Evolutionary conservation across 2,113 vertebrate genomes (phyloP).

Genomic region (Aviceda subcristata): DNA sequence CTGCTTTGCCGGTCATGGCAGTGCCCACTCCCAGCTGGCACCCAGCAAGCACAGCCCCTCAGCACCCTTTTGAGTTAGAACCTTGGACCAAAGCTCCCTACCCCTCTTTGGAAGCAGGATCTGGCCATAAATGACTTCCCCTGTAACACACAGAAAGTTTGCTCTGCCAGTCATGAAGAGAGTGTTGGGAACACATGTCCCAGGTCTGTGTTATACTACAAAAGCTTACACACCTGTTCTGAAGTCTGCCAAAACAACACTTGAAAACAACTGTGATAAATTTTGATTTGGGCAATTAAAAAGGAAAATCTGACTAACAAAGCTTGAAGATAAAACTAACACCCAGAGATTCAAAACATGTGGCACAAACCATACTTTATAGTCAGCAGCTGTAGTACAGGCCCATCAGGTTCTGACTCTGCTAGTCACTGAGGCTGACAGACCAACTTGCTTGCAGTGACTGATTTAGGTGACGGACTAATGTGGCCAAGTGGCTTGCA

Average conservation of each 20-base stretch:
- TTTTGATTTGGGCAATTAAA: neutral
- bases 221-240: neutral
- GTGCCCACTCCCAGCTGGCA: neutral
- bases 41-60: neutral
- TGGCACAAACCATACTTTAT: neutral
- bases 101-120: neutral
- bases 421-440: neutral
- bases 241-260: neutral
- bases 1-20: accelerated
- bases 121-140: neutral
- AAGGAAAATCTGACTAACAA: neutral
- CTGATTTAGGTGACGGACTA: neutral
- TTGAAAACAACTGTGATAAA: neutral
- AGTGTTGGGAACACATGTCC: accelerated
- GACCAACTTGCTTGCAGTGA: neutral
- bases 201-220: neutral
- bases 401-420: neutral
- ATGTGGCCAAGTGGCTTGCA: neutral
- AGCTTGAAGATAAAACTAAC: neutral
- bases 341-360: neutral
- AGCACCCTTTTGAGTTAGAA: neutral
- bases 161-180: neutral
- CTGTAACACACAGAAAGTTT: neutral
- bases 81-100: neutral
- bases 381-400: neutral